Base-by-base conservation (phyloP, 2,797 vertebrate genomes). In the Cetoscarus ocellatus region DNA sequence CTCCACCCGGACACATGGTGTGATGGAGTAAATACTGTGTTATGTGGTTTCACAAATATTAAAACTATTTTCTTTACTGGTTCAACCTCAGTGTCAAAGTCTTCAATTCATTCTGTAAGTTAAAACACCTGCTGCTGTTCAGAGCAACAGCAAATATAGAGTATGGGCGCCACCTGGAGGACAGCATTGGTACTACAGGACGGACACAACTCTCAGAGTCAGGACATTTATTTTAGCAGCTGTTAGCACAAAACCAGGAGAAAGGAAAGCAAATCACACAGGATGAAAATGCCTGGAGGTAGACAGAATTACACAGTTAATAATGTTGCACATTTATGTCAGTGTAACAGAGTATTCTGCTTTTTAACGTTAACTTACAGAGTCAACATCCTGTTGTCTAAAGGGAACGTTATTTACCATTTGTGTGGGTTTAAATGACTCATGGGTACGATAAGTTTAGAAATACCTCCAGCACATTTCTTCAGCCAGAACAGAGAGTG, bases 41-140 rank as follows among this genome's bases (percentile, higher is more conserved):
- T 49, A 10, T 63, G 74, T 84, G 50, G 61, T 72, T 74, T 55
- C 52, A 63, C 49, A 67, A 73, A 87, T 81, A 92, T 92, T 92
- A 93, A 92, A 92, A 86, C 81, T 88, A 90, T 92, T 93, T 94
- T 93, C 85, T 87, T 92, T 90, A 93, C 85, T 86, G 78, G 86
- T 90, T 88, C 79, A 86, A 85, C 57, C 67, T 73, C 60, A 77
- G 56, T 54, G 79, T 85, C 52, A 10, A 11, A 51, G 35, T 72
- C 38, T 70, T 79, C 61, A 70, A 62, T 75, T 82, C 52, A 38
- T 69, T 74, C 17, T 57, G 35, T 35, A 14, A 10, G 4, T 53
- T 8, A 8, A n/a, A 17, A 59, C 19, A 3, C 15, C 18, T 19
- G 3, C 14, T 34, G n/a, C 6, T 6, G 17, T 18, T 45, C 47